phyloP scores from a whole-genome alignment of 2,797 vertebrate genomes.

The Sternarchorhynchus goeldii region DNA sequence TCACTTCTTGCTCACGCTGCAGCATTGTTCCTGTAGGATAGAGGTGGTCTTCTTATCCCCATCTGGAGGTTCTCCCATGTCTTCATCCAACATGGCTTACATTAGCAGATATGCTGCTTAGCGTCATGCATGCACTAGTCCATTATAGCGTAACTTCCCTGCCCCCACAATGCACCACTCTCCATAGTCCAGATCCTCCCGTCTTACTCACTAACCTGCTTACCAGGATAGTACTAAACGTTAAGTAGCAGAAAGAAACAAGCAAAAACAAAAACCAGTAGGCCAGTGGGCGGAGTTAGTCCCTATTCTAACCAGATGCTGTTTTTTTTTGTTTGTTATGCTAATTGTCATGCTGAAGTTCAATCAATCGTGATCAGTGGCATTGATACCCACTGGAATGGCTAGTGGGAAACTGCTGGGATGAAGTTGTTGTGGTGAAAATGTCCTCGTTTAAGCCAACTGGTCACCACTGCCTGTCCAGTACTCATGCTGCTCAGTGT shows the following conservation, averaged over 20 bases:
- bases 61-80: slow-evolving; percentile 27
- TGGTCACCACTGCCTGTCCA: neutral
- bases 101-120: slow-evolving; percentile 13
- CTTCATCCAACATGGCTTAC: slow-evolving; percentile 12
- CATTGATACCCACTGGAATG: neutral
- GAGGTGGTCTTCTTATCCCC: slow-evolving; percentile 23
- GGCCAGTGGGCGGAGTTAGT: neutral
- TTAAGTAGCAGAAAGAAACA: neutral
- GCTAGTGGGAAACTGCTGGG: neutral
- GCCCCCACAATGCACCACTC: neutral
- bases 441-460: neutral
- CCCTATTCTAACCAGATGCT: slow-evolving; percentile 2
- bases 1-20: neutral
- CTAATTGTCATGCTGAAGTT: neutral
- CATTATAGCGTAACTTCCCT: slow-evolving; percentile 20
- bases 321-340: neutral
- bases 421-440: neutral
- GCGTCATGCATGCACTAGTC: neutral
- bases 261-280: slow-evolving; percentile 7
- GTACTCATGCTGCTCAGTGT: too few species aligned
- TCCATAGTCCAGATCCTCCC: slow-evolving; percentile 2
- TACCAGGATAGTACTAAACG: slow-evolving; percentile 22
- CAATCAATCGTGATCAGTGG: neutral
- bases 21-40: slow-evolving; percentile 33
- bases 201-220: slow-evolving; percentile 8